Conservation (phyloP, 1,140 invertebrate genomes). For the Philotrypesis tridentata region DNA sequence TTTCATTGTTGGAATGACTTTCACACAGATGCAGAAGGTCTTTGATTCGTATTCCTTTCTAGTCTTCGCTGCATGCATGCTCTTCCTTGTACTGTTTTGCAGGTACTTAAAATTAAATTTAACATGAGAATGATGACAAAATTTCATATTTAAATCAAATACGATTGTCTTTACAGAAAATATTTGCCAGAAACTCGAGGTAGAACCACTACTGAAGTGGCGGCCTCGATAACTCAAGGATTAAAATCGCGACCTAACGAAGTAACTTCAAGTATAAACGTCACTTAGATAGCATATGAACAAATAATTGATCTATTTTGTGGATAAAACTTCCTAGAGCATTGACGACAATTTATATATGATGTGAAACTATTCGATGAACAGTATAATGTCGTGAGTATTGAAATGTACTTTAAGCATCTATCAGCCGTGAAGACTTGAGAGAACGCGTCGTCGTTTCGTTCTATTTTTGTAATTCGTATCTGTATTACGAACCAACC, state of each 20-base stretch:
- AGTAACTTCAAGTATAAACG: not conserved
- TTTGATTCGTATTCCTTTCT: slow-evolving; percentile 83
- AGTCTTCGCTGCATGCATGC: slow-evolving; percentile 78
- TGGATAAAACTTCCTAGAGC: not conserved
- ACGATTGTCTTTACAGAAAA: slow-evolving; percentile 65
- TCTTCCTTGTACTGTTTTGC: slow-evolving; percentile 78
- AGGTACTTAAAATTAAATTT: slow-evolving; percentile 66
- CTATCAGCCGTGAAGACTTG: not conserved
- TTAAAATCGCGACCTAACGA: slow-evolving; percentile 60
- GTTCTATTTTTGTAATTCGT: slow-evolving; percentile 16
- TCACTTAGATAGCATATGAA: not conserved
- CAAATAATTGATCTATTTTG: not conserved
- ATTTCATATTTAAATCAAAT: slow-evolving; percentile 5
- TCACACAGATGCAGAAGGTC: slow-evolving; percentile 79
- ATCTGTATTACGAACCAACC: not conserved
- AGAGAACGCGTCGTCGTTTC: not conserved
- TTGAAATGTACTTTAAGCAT: slow-evolving; percentile 6
- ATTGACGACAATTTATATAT: not conserved
- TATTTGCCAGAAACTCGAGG: slow-evolving; percentile 84
- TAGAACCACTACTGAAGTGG: slow-evolving; percentile 77
- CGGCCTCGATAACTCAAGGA: slow-evolving; percentile 63
- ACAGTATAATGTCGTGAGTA: slow-evolving; percentile 38
- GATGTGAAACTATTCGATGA: not conserved
- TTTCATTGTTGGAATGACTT: slow-evolving; percentile 89
- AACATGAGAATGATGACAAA: not conserved